Evolutionary conservation across 1,140 invertebrate genomes (phyloP).

Genomic region (Monomorium pharaonis): DNA sequence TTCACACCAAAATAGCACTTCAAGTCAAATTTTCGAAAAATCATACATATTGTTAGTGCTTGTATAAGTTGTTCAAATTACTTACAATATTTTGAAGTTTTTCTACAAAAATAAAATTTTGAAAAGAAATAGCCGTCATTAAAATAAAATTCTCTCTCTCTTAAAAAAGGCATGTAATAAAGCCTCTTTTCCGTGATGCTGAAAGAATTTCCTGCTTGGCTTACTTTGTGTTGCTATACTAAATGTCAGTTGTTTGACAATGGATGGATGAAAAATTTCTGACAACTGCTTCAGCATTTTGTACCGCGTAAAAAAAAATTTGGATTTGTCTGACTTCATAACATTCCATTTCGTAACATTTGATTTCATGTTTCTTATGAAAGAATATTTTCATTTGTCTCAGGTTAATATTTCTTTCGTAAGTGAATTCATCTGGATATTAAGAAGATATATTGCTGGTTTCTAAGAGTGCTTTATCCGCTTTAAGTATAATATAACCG

Average conservation of each 20-base stretch:
- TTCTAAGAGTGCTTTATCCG: constrained; percentile 18
- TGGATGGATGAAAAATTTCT: no score
- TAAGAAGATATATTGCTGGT: not conserved
- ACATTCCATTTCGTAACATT: not conserved
- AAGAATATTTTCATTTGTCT: not conserved
- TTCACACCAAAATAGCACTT: not conserved
- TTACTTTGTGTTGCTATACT: no score
- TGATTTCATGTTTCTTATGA: not conserved
- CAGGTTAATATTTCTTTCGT: constrained; percentile 20
- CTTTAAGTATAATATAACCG: constrained; percentile 28
- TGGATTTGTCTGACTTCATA: not conserved
- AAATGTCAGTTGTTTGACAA: no score
- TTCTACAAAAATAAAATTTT: not conserved
- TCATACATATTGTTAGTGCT: not conserved
- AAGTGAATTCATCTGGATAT: not conserved
- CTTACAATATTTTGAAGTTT: not conserved
- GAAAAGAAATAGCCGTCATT: not conserved
- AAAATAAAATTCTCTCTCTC: not conserved
- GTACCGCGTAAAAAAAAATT: no score
- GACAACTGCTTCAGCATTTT: no score
- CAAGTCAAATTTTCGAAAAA: not conserved
- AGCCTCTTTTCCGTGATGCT: no score
- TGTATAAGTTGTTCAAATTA: not conserved
- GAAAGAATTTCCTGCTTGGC: no score
- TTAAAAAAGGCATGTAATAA: no score